Percentiles rank a stretch among this genome's conserved stretches.
These are phyloP conservation scores for Pangasius macronema DNA, from an alignment of 2,797 vertebrate genomes.

Conservation along the genomic window DNA sequence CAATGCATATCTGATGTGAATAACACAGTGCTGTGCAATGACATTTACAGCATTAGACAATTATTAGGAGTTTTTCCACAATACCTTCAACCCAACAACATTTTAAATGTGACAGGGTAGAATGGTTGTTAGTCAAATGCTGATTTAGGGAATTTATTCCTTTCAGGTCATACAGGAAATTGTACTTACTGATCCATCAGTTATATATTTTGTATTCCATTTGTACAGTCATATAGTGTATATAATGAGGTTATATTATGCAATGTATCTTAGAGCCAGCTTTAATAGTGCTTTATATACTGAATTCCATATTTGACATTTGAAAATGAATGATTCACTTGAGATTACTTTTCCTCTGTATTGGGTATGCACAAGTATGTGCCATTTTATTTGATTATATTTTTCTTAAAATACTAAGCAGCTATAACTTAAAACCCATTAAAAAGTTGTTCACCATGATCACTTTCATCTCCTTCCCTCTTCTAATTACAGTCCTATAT, in stretches of 20 bases:
- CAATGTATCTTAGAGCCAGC: background rate
- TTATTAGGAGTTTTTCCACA: background rate
- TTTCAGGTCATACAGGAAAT: background rate
- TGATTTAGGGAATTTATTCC: background rate
- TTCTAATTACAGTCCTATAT: background rate
- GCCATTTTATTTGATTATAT: background rate
- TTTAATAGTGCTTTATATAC: background rate
- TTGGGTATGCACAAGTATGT: background rate
- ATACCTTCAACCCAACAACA: too few species aligned
- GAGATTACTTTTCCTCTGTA: background rate
- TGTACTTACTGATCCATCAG: background rate
- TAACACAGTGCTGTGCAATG: background rate
- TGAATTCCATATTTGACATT: background rate
- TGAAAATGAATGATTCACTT: background rate
- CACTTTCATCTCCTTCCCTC: background rate
- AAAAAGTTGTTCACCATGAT: background rate
- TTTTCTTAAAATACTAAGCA: background rate
- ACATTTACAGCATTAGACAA: background rate
- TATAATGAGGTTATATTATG: background rate
- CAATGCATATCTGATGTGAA: too few species aligned
- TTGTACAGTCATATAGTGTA: background rate
- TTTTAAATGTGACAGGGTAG: background rate
- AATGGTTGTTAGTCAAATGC: background rate
- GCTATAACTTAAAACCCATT: background rate
- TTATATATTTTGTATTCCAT: background rate